These are phyloP conservation scores for Harpagoxenus sublaevis DNA, from an alignment of 2,888 invertebrate species.

Conservation along the genomic window DNA sequence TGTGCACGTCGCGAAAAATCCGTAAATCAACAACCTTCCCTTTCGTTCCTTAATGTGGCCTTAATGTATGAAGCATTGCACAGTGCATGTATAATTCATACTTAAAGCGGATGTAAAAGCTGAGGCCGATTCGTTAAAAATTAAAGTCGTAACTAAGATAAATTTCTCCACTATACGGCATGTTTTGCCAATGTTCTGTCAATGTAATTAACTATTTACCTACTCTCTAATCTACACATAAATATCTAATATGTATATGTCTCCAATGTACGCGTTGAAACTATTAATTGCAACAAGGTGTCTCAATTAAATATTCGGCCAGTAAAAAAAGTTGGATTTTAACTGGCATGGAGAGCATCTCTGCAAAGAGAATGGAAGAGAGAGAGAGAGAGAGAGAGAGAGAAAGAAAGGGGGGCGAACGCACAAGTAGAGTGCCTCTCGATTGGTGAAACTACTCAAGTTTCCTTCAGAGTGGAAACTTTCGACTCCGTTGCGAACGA, in stretches of 20 bases:
- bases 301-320: constrained; percentile 68
- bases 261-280: neutral
- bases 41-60: constrained; percentile 44
- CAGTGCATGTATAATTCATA: constrained; percentile 54
- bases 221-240: neutral
- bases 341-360: constrained; percentile 71
- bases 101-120: constrained; percentile 40
- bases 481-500: constrained; percentile 71
- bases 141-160: constrained; percentile 41
- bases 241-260: neutral
- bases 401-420: constrained; percentile 55
- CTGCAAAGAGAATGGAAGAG: constrained; percentile 52
- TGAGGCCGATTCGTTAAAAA: constrained; percentile 35
- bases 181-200: neutral
- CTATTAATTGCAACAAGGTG: constrained; percentile 1
- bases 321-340: constrained; percentile 67
- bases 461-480: constrained; percentile 77
- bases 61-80: constrained; percentile 50
- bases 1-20: constrained; percentile 56
- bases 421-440: constrained; percentile 74
- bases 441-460: constrained; percentile 78
- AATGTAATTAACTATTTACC: neutral
- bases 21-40: constrained; percentile 63
- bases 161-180: neutral
- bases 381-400: constrained; percentile 4